Evolutionary conservation across 2,888 invertebrate species (phyloP).

Genomic region (Heliconius aoede): DNA sequence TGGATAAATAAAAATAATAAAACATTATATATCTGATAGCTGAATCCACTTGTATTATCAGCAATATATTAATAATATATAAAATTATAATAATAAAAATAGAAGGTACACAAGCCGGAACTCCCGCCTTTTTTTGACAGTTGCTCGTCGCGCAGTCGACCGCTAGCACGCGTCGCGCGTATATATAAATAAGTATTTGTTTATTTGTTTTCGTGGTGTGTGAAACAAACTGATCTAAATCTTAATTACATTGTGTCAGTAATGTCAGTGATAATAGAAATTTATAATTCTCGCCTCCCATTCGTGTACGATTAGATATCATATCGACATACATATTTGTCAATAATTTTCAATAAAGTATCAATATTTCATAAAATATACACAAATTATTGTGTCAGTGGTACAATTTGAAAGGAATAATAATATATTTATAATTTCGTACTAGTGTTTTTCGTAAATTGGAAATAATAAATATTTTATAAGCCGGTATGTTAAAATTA

Average conservation of each 20-base stretch:
- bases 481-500: not conserved
- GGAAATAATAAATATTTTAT: not conserved
- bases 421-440: not conserved
- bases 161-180: constrained; percentile 47
- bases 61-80: not conserved
- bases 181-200: constrained; percentile 46
- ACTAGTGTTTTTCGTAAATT: not conserved
- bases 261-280: constrained; percentile 48
- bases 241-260: constrained; percentile 43
- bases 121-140: constrained; percentile 67
- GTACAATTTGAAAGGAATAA: not conserved
- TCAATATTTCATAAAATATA: constrained; percentile 10
- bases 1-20: not conserved
- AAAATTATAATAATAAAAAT: constrained; percentile 2
- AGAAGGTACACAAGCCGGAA: constrained; percentile 25
- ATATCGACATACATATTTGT: constrained; percentile 46
- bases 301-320: constrained; percentile 48
- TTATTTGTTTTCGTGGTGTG: constrained; percentile 34
- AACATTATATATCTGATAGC: not conserved
- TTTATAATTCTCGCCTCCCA: constrained; percentile 38
- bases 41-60: not conserved
- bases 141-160: constrained; percentile 52
- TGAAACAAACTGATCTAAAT: constrained; percentile 45
- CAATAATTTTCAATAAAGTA: constrained; percentile 30
- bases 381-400: constrained; percentile 1